phyloP scores from a whole-genome alignment of 1,140 invertebrate species.

The Maniola jurtina region DNA sequence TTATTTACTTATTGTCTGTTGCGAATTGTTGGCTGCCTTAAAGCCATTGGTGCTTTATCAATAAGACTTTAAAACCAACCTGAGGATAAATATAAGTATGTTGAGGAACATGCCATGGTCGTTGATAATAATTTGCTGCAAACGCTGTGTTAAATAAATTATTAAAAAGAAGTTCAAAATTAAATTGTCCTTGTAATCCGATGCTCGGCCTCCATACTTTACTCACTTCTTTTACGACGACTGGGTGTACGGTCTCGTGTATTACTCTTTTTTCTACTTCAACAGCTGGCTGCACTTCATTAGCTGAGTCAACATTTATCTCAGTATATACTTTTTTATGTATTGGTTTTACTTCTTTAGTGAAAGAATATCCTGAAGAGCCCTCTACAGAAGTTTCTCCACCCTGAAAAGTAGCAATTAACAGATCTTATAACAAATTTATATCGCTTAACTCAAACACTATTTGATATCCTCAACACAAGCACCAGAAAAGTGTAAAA shows the following conservation, averaged over 20 bases:
- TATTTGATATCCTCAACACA: not conserved
- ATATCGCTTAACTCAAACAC: not conserved
- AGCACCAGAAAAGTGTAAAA: constrained; percentile 10
- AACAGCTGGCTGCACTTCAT: constrained; percentile 48
- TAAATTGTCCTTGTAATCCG: constrained; percentile 18
- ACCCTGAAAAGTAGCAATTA: constrained; percentile 39
- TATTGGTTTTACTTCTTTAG: constrained; percentile 38
- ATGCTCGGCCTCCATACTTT: constrained; percentile 32
- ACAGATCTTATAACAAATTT: not conserved
- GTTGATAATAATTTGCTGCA: constrained; percentile 25
- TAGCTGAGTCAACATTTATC: constrained; percentile 48
- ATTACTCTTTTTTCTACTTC: constrained; percentile 35
- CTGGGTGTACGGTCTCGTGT: constrained; percentile 39
- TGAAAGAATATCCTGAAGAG: constrained; percentile 46
- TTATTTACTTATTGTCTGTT: constrained; percentile 19
- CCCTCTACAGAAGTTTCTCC: constrained; percentile 45
- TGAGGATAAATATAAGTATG: constrained; percentile 28
- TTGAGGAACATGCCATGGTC: constrained; percentile 26
- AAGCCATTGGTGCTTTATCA: constrained; percentile 43
- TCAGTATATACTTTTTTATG: constrained; percentile 48
- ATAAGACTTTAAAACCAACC: constrained; percentile 41
- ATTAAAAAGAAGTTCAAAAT: constrained; percentile 38
- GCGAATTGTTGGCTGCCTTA: constrained; percentile 34
- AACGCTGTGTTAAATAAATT: constrained; percentile 39
- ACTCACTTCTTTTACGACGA: constrained; percentile 68